Conservation (phyloP, 2,888 invertebrate genomes). For the Dermolepida albohirtum region DNA sequence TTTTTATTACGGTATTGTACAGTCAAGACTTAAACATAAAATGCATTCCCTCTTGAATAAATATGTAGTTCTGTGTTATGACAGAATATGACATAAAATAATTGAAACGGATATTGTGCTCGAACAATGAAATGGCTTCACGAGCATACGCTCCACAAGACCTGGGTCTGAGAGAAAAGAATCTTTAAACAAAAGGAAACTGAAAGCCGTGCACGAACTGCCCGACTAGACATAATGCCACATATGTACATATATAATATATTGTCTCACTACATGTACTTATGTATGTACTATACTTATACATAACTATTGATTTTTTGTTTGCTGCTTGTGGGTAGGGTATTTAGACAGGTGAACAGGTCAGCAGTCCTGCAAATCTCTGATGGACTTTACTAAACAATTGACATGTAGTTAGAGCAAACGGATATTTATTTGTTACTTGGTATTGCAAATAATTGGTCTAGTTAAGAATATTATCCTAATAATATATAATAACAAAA, state of each 20-base stretch:
- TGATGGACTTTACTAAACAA: too few species aligned
- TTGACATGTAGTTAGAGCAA: too few species aligned
- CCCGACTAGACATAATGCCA: slow-evolving; percentile 7
- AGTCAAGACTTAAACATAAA: background rate
- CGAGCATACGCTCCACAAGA: too few species aligned
- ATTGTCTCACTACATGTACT: background rate
- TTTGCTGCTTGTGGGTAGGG: too few species aligned
- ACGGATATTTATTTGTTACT: too few species aligned
- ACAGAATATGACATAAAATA: slow-evolving; percentile 27
- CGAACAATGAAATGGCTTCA: slow-evolving; percentile 1
- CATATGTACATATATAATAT: slow-evolving; percentile 11
- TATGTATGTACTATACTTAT: background rate
- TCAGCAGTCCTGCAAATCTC: too few species aligned
- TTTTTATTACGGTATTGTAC: too few species aligned
- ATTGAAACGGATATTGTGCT: slow-evolving; percentile 10
- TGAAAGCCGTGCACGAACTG: slow-evolving; percentile 16
- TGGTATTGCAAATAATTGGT: too few species aligned
- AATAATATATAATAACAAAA: too few species aligned
- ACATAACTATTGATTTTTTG: background rate
- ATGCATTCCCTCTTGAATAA: slow-evolving; percentile 1
- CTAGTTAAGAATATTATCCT: too few species aligned
- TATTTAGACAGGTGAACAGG: too few species aligned
- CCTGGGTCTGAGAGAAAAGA: too few species aligned
- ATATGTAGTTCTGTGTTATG: background rate
- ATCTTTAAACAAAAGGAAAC: slow-evolving; percentile 12